Evolutionary conservation across 2,888 invertebrate genomes (phyloP), one percentile per base, ranked within the genome.

Genomic region (Napeogenes inachia): DNA sequence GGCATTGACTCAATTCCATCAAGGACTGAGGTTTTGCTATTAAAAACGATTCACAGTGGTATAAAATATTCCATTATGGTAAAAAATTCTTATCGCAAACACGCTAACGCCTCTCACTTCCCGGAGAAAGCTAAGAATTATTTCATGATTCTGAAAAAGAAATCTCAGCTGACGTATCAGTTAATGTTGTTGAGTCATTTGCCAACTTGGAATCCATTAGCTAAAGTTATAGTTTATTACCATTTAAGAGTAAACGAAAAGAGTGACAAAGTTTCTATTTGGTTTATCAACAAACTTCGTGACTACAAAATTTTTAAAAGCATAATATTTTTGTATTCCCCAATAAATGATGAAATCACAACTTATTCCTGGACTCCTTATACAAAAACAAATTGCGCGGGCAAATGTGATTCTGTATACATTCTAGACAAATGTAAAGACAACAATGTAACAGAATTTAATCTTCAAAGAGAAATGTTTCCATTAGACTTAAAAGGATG

Each of bases 111-210:
- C 60, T 89, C 91, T 46, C 91, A 91, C 79, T 91, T 91, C 68
- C 89, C 87, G 21, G 91, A 91, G 78, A 91, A 88, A 79, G 91
- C 91, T 62, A 90, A 91, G 80, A 91, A 91, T 82, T 91, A 91
- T 77, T 86, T 91, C 87, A 79, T 91, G 79, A 85, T 91, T 79
- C 80, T 91, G 67, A 89, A 91, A 77, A 84, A 87, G 66, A 87
- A 86, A 79, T 78, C 80, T 54, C 90, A 91, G 72, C 75, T 91
- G 53, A 79, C 73, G 68, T 80, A 86, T 70, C 87, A 91, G 75
- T 88, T 91, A 75, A 71, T 85, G 66, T 88, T 89, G 73, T 75
- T 91, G 68, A 86, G 85, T 68, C 87, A 84, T 73, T 78, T 91
- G 61, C 91, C 91, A 10, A 86, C 89, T 67, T 91, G 91, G 91